Evolutionary conservation across 2,113 vertebrate genomes (phyloP).

Genomic region (Solea senegalensis): DNA sequence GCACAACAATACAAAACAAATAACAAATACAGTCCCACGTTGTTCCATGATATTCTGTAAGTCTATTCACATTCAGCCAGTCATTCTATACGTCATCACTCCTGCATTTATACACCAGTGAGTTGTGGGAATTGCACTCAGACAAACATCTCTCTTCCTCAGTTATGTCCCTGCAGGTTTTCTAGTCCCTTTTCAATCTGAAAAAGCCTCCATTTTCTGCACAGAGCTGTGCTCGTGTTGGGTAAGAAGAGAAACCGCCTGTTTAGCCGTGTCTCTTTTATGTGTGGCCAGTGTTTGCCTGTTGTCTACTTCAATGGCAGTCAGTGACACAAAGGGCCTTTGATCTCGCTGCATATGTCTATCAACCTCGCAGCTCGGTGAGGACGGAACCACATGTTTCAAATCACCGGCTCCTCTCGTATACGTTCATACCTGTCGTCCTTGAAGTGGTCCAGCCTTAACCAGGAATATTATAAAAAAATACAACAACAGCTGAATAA

Average conservation of each 20-base stretch:
- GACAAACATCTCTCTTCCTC: too few species aligned
- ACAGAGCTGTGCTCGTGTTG: conserved; percentile 19
- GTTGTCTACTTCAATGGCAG: conserved; percentile 70
- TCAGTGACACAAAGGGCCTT: conserved; percentile 75
- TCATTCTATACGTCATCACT: too few species aligned
- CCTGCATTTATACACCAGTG: too few species aligned
- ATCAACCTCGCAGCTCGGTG: conserved; percentile 62
- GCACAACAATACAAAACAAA: too few species aligned
- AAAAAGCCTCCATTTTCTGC: background rate
- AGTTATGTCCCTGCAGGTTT: too few species aligned
- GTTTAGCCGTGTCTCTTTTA: conserved; percentile 73
- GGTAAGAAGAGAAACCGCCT: conserved; percentile 51
- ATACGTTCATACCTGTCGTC: conserved; percentile 52
- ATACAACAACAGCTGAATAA: conserved; percentile 9
- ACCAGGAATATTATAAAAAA: background rate
- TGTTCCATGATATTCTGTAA: too few species aligned
- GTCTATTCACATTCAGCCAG: too few species aligned
- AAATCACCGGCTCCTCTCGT: conserved; percentile 54
- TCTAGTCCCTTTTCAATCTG: too few species aligned
- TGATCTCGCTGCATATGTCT: conserved; percentile 75
- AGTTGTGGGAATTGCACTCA: too few species aligned
- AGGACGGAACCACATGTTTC: conserved; percentile 65
- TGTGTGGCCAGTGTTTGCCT: conserved; percentile 59
- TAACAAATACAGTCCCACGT: too few species aligned
- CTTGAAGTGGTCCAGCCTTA: conserved; percentile 31